Evolutionary conservation across 2,888 invertebrate genomes (phyloP), one percentile per base, ranked within the genome.

Genomic region (Schizotus pectinicornis): DNA sequence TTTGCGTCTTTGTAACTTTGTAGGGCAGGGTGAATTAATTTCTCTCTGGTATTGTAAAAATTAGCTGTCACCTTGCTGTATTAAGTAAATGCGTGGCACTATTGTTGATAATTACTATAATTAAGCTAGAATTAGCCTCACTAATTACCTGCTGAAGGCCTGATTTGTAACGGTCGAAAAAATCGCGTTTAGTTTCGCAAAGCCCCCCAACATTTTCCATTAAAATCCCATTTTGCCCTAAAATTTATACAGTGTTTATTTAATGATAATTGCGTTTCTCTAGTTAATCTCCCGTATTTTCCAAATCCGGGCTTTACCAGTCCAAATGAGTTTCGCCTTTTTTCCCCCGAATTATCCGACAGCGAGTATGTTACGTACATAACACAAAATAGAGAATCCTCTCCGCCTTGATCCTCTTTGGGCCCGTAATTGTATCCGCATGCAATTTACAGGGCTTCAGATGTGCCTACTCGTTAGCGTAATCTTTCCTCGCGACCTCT

Each of bases 221-320:
- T 69, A 67, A 70, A 68, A 70, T 59, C 55, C 61, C 62, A 62
- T 67, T 67, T 67, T 66, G 56, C 62, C 41, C 41, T 48, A 59
- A 55, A 68, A 69, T 66, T 67, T 69, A 71, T 68, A 64, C 60
- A 53, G 61, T 67, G 70, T 70, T 71, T 71, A 69, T 70, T 65
- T 71, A 69, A 72, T 64, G 71, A 67, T 71, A 71, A 72, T 71
- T 68, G 63, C 69, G 56, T 65, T 62, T 37, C 36, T 30, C 35
- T 50, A 50, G 41, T 42, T 35, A 34, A 35, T 35, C 42, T 12
- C 14, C 37, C 45, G 38, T 32, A 53, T 53, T 53, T 37, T 35
- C 36, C 31, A 53, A 53, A 53, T 53, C 53, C 53, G 32, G 7
- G 37, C 42, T 36, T 51, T 41, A 35, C 42, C 36, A 51, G 32